A percentile compares a stretch with the other conserved stretches of the same genome.
phyloP scores from a whole-genome alignment of 2,797 vertebrate species.

The Poeciliopsis gracilis region DNA sequence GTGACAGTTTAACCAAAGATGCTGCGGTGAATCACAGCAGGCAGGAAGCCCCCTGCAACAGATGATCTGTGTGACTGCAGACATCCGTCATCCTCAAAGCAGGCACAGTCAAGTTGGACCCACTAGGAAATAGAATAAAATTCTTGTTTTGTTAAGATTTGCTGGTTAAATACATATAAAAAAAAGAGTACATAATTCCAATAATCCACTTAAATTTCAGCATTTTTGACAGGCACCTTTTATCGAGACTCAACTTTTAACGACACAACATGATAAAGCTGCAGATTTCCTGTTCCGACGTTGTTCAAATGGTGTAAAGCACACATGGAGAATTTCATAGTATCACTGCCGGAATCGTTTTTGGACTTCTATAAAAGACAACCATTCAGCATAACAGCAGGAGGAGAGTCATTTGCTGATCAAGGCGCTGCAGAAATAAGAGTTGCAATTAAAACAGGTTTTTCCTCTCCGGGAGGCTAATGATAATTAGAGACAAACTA shows the following conservation, averaged over 20 bases:
- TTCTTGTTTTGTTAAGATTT: not conserved
- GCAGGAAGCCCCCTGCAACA: conserved; percentile 1
- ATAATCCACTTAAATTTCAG: not conserved
- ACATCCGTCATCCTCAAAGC: conserved; percentile 6
- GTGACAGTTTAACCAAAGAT: conserved; percentile 1
- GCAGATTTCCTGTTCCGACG: not conserved
- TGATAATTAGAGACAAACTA: conserved; percentile 66
- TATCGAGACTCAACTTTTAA: not conserved
- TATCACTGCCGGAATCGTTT: not conserved
- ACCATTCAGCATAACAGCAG: conserved; percentile 52
- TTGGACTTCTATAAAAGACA: conserved; percentile 28
- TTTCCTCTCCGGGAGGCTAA: conserved; percentile 67
- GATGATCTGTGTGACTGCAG: conserved; percentile 11
- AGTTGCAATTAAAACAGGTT: conserved; percentile 56
- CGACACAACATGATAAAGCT: not conserved
- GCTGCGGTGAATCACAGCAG: conserved; percentile 13
- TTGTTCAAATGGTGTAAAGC: not conserved
- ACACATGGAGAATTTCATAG: not conserved
- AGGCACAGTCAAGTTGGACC: not conserved
- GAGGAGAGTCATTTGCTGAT: conserved; percentile 54
- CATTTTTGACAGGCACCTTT: not conserved
- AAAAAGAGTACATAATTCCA: not conserved
- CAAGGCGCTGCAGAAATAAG: conserved; percentile 60
- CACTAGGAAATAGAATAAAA: conserved; percentile 2
- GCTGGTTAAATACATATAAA: not conserved